phyloP scores from a whole-genome alignment of 2,113 vertebrate genomes.

The Amblyopsis rosae region DNA sequence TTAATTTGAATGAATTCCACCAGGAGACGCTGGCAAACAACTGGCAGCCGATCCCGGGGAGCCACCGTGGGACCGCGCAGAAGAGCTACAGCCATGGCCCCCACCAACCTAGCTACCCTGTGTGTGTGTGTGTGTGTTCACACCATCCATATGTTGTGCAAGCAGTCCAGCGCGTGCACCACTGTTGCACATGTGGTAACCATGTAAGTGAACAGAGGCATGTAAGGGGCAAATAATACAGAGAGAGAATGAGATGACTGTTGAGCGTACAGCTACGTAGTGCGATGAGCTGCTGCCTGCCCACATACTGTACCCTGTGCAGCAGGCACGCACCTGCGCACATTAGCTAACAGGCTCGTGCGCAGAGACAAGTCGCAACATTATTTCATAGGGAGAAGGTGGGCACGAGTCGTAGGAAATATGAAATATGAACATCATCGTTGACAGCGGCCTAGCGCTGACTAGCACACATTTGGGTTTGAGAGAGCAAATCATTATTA shows the following conservation, averaged over 20 bases:
- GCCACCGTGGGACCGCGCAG: constrained; percentile 89
- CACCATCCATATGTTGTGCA: neutral
- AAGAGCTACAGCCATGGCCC: constrained; percentile 88
- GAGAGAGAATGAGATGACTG: neutral
- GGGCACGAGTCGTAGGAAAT: constrained; percentile 44
- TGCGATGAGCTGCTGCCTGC: neutral
- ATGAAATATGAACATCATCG: constrained; percentile 53
- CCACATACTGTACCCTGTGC: neutral
- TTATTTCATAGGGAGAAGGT: constrained; percentile 38
- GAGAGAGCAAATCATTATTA: constrained; percentile 66
- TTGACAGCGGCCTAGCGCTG: constrained; percentile 46
- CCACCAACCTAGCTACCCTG: constrained; percentile 80
- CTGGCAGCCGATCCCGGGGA: constrained; percentile 96
- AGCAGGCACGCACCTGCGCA: neutral
- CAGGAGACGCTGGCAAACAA: constrained; percentile 99
- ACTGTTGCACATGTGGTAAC: constrained; percentile 6
- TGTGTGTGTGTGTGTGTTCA: constrained; percentile 9
- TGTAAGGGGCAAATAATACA: no score
- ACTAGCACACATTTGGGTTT: constrained; percentile 51
- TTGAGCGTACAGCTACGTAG: neutral
- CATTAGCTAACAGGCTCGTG: constrained; percentile 7
- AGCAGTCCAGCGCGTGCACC: neutral
- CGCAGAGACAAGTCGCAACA: constrained; percentile 30
- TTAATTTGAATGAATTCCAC: constrained; percentile 99
- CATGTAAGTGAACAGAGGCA: neutral